Base-by-base conservation (phyloP, 1,140 invertebrate species). In the Kradibia gibbosae region DNA sequence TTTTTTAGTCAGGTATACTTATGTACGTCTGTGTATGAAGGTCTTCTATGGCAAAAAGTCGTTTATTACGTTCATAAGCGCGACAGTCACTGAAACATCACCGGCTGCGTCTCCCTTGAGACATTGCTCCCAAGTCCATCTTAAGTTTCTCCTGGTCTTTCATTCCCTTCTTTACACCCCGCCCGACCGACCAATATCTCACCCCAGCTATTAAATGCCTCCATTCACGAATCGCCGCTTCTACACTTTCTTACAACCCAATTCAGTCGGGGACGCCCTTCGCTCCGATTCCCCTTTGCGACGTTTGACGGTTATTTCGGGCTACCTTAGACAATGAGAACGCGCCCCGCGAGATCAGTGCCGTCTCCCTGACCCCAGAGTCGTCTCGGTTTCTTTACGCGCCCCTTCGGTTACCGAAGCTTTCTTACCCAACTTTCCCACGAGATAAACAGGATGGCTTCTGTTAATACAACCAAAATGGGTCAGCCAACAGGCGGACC, bases 241-340 rank as follows among this genome's bases (percentile, higher is more conserved):
- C 34, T 39, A 10, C 20, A 67, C 34, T 67, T 81, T 67, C 84
- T 82, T 78, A 83, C 75, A 82, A 86, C 85, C 83, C 28, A 34
- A 87, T 85, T 84, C 50, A 34, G n/a, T 50, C 34, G 13, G 3
- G 25, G 8, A 36, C 34, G 39, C 50, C 60, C 34, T 67, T 60
- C 53, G 78, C 75, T 77, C 72, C 20, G 10, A 39, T 57, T 39
- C 28, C 39, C 28, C 7, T 45, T 76, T 80, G 74, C 75, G 80
- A 81, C 74, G 80, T 88, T 88, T 84, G 84, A 88, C 88, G 86
- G 88, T 88, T 87, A 86, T 82, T 85, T 87, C 84, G 86, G 86
- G 77, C 84, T 84, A 88, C 84, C 87, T 85, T 84, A 83, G 84
- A 88, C 88, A 89, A 88, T 88, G 76, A 83, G 48, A 22, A 48